Base-by-base conservation (phyloP, 2,888 invertebrate genomes). In the Nesidiocoris tenuis region DNA sequence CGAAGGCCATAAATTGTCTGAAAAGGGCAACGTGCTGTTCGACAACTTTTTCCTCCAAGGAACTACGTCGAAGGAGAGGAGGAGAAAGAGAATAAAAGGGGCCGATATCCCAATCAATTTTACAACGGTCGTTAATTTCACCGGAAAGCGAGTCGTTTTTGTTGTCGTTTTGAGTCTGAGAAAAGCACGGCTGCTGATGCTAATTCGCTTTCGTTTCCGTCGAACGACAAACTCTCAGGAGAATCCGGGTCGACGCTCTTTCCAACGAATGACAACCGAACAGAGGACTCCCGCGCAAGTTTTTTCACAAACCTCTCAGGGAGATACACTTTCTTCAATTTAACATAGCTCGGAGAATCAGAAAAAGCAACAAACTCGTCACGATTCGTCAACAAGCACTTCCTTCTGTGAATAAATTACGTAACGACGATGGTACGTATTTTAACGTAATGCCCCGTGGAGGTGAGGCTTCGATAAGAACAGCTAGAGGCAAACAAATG, bases 201-300 rank as follows among this genome's bases (percentile, higher is more conserved):
- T 64, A 64, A 64, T 64, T 64, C 64, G 64, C 64, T 64, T 64
- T 64, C 64, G 24, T 64, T 24, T 64, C 24, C 64, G 24, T 64
- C 25, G 16, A 64, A 64, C 39, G 39, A 39, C 39, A 39, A n/a
- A 39, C 39, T 39, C 39, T 3, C 39, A 12, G 39, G 39, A 39
- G 39, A 12, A 39, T 39, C 39, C 39, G 39, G 39, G 39, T 39
- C 39, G 39, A 7, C 39, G 39, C 5, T 39, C 39, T 39, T 39
- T 39, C 39, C 12, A 7, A 3, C 39, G 39, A 39, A 12, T 39
- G 39, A 39, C 39, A 39, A 39, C 39, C 39, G 39, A 39, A 39
- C 39, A n/a, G n/a, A n/a, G n/a, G n/a, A 3, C 39, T 39, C 39
- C 39, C 12, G 39, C 39, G 39, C 39, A 12, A 39, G 39, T 39